A percentile compares a stretch with the other conserved stretches of the same genome.
Evolutionary conservation across 2,797 vertebrate species (phyloP).

Genomic region (Acestrorhynchus altus): DNA sequence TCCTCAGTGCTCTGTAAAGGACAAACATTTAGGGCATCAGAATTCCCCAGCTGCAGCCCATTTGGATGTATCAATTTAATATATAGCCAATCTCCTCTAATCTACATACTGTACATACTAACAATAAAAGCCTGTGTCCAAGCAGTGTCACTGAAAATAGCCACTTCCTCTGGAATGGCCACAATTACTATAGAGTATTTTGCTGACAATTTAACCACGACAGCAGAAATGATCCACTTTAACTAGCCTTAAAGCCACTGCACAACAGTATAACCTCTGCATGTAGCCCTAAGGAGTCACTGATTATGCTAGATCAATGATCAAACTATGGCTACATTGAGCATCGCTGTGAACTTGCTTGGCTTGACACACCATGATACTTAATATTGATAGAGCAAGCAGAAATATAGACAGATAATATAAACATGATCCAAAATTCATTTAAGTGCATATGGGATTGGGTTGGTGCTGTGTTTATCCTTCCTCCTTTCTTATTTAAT

Average conservation of each 20-base stretch:
- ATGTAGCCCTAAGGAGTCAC: too few relatives aligned
- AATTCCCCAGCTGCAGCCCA: constrained; percentile 44
- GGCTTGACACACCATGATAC: too few relatives aligned
- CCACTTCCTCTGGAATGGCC: neutral
- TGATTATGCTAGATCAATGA: too few relatives aligned
- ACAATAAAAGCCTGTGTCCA: constrained; percentile 54
- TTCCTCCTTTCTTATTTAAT: too few relatives aligned
- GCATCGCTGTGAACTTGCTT: too few relatives aligned
- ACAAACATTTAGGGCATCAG: constrained; percentile 9
- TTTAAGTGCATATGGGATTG: too few relatives aligned
- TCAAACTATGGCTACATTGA: too few relatives aligned
- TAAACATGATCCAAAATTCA: too few relatives aligned
- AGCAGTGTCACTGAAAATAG: neutral
- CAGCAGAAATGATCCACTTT: neutral
- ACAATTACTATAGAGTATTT: neutral
- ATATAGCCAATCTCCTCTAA: constrained; percentile 49
- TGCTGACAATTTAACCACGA: constrained; percentile 23
- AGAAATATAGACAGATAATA: too few relatives aligned
- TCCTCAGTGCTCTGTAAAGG: neutral
- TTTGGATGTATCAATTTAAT: constrained; percentile 31
- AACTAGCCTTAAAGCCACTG: neutral
- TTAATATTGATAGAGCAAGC: too few relatives aligned
- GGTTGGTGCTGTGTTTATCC: too few relatives aligned
- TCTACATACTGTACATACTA: constrained; percentile 55
- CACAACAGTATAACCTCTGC: too few relatives aligned